Base-by-base conservation (phyloP, 2,888 invertebrate genomes). In the Sinelater perroti region DNA sequence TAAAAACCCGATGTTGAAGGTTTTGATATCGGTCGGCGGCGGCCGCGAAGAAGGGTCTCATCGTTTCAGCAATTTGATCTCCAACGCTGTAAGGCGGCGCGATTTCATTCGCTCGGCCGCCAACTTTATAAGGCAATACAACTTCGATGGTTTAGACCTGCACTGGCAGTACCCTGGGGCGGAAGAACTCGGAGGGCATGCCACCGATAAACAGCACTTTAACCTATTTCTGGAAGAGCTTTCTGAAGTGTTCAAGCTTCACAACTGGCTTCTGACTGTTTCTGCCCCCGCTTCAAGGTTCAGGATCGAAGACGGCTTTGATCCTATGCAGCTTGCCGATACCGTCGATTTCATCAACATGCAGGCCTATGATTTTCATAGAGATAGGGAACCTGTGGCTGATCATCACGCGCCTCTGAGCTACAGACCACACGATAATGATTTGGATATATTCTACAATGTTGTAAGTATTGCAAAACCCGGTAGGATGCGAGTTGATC, bases 141-240 rank as follows among this genome's bases (percentile, higher is more conserved):
- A 85, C 53, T 92, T 94, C 69, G 93, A 94, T 72, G 94, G 94
- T 0, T 77, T 93, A 7, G 92, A 93, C 70, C 79, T 93, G 2
- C 88, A 93, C 67, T 93, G 89, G 89, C 85, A 88, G 61, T 89
- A 89, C 72, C 87, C 89, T 65, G 86, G 80, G 8, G 79, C 79
- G n/a, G 75, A 77, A 42, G 81, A 81, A 56, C 66, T 77, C 64
- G 82, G 80, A 47, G 76, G 78, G 7, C 70, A 74, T 38, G 16
- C 64, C 35, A 80, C 76, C 40, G 85, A 84, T 73, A 86, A 81
- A 51, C 71, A 73, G 13, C 66, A 72, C 54, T 65, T 73, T 18
- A 54, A 55, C 1, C 49, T 67, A 10, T 70, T 78, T 3, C 76
- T 89, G 20, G 84, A 85, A 65, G 86, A 87, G 69, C 73, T 89